These are phyloP conservation scores for Lasioglossum albipes DNA, from an alignment of 1,140 invertebrate genomes.

Conservation along the genomic window DNA sequence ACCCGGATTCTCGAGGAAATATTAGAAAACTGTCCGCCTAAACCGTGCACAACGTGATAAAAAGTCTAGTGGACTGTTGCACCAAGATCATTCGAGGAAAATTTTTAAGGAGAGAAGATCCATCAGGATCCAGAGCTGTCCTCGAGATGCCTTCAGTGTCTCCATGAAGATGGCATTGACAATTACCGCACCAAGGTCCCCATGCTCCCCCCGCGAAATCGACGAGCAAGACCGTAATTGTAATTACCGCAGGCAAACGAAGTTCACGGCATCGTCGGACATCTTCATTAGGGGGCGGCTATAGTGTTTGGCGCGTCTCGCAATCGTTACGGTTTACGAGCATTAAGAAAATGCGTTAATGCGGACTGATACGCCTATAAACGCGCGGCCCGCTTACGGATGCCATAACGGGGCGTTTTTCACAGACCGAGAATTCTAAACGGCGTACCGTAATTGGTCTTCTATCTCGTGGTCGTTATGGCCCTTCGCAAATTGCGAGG, in stretches of 20 bases:
- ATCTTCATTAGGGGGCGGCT: constrained; percentile 53
- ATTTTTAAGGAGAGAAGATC: too few species aligned
- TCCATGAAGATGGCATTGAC: too few species aligned
- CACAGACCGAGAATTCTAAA: not conserved
- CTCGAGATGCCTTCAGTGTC: too few species aligned
- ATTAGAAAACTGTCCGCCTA: too few species aligned
- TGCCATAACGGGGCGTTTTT: not conserved
- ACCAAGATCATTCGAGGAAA: too few species aligned
- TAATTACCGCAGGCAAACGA: not conserved
- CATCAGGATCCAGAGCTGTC: too few species aligned
- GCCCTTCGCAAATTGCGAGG: not conserved
- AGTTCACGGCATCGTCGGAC: constrained; percentile 57
- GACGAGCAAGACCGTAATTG: constrained; percentile 12
- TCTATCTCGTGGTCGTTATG: constrained; percentile 18
- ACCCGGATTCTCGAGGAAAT: too few species aligned
- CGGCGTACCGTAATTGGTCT: constrained; percentile 11
- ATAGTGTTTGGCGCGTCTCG: not conserved
- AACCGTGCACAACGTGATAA: too few species aligned
- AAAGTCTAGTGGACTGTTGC: too few species aligned
- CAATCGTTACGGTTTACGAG: constrained; percentile 55
- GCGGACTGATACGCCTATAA: not conserved
- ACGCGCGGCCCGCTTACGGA: not conserved
- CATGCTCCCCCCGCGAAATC: not conserved
- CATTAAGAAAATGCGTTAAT: constrained; percentile 55
- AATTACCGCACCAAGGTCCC: too few species aligned